Percentiles rank a stretch among this genome's conserved stretches.
Evolutionary conservation across 2,888 invertebrate genomes (phyloP).

Genomic region (Andrena camellia): DNA sequence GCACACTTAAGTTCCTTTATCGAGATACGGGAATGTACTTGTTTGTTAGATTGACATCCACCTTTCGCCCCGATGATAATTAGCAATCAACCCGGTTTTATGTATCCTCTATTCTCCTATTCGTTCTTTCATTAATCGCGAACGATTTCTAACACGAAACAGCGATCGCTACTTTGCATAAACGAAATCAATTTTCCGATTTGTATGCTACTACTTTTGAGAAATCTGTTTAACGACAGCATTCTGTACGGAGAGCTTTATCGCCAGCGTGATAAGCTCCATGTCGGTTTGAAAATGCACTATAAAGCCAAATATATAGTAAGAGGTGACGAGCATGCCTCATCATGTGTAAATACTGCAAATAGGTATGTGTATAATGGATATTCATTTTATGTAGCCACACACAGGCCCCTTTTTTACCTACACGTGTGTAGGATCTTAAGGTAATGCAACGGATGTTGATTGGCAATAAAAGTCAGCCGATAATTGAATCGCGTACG

Average conservation of each 20-base stretch:
- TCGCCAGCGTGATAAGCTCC: conserved; percentile 18
- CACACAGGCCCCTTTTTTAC: background rate
- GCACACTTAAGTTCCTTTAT: conserved; percentile 44
- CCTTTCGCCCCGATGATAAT: background rate
- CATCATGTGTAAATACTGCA: background rate
- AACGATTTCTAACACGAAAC: background rate
- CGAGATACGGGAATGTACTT: conserved; percentile 29
- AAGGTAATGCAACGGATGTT: background rate
- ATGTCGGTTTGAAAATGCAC: conserved; percentile 15
- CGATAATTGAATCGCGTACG: background rate
- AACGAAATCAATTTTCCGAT: background rate
- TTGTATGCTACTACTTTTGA: background rate
- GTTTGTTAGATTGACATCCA: conserved; percentile 20
- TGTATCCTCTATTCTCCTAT: background rate
- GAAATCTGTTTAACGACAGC: background rate
- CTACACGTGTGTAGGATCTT: background rate
- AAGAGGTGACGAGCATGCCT: conserved; percentile 3
- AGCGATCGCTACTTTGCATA: background rate
- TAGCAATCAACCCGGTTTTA: background rate
- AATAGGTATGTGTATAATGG: background rate
- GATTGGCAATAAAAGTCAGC: conserved; percentile 14
- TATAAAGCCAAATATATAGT: background rate
- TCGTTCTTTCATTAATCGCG: background rate
- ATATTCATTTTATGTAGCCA: background rate
- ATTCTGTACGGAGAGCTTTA: background rate